Conservation (phyloP, 2,888 invertebrate species). For the Pedicia rivosa region DNA sequence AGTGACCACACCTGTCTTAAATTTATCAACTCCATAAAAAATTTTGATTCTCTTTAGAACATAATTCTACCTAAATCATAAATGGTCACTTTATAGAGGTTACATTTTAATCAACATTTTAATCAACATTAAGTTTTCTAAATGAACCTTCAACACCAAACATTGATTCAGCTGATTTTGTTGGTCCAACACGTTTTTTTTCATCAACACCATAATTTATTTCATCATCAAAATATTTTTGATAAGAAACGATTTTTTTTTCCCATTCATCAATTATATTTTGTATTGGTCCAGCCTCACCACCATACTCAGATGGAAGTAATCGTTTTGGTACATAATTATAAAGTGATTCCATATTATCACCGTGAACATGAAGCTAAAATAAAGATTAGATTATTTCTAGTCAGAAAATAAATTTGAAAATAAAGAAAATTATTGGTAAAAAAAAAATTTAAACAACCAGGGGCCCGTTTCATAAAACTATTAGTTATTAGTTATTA, state of each 20-base stretch:
- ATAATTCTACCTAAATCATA: no score
- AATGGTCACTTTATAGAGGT: no score
- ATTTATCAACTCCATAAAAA: no score
- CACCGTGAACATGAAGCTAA: conserved; percentile 39
- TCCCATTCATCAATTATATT: conserved; percentile 25
- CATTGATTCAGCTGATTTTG: conserved; percentile 16
- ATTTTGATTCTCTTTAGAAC: no score
- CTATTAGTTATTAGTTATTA: no score
- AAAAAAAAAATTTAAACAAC: no score
- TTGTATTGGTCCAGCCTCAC: conserved; percentile 29
- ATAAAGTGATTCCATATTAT: conserved; percentile 38
- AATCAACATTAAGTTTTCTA: conserved; percentile 25
- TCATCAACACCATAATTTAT: conserved; percentile 22
- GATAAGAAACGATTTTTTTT: conserved; percentile 21
- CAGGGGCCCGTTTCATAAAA: no score
- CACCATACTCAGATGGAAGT: conserved; percentile 50
- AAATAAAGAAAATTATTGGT: no score
- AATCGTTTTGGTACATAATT: conserved; percentile 38
- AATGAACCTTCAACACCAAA: conserved; percentile 27
- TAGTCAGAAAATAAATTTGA: no score
- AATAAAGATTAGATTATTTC: no score
- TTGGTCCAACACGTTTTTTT: conserved; percentile 20
- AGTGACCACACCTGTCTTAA: no score
- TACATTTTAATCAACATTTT: no score
- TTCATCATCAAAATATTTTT: conserved; percentile 22